phyloP scores from a whole-genome alignment of 2,113 vertebrate species.

The Paraplagusia blochii region DNA sequence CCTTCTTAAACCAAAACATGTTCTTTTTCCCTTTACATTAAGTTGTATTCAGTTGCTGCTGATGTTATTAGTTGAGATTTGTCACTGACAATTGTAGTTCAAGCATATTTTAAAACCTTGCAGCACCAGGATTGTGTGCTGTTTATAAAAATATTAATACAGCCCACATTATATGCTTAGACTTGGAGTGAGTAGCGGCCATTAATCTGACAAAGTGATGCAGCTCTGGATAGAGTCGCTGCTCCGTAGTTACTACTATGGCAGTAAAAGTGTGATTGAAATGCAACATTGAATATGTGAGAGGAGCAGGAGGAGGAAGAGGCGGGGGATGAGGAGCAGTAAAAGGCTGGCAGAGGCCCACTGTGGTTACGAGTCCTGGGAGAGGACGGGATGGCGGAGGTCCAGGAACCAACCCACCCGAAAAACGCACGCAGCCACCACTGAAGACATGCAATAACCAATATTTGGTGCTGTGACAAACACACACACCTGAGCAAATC shows the following conservation, averaged over 20 bases:
- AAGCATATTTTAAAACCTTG: no score
- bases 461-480: conserved; percentile 18
- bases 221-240: conserved; percentile 40
- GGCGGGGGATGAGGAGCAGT: conserved; percentile 40
- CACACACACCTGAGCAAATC: conserved; percentile 8
- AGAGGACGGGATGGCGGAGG: conserved; percentile 67
- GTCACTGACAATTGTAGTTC: no score
- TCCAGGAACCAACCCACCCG: conserved; percentile 55
- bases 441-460: conserved; percentile 1
- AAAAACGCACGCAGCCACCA: conserved; percentile 10
- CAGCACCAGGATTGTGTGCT: no score
- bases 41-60: no score
- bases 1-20: no score
- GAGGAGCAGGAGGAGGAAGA: conserved; percentile 28
- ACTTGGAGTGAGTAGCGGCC: conserved; percentile 30
- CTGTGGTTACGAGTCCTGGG: conserved; percentile 73
- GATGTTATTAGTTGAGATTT: no score
- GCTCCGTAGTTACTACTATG: conserved; percentile 46
- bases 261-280: conserved; percentile 71
- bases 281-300: conserved; percentile 67
- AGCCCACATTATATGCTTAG: not conserved
- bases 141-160: no score
- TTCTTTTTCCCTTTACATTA: no score
- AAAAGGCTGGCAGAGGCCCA: conserved; percentile 68
- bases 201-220: conserved; percentile 57